Conservation (phyloP, 2,888 invertebrate species). For the Exocentrus adspersus region DNA sequence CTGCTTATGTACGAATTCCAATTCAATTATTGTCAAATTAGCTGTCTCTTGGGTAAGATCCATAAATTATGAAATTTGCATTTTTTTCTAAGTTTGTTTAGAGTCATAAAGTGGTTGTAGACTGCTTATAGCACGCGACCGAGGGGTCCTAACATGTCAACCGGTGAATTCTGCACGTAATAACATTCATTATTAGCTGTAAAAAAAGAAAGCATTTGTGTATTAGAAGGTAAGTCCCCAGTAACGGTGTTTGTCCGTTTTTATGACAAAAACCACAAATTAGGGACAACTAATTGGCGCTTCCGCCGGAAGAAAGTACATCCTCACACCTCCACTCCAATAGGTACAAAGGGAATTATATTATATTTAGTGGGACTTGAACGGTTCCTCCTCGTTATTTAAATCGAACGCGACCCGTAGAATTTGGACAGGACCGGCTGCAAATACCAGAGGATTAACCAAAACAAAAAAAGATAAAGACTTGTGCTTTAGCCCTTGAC, state of each 20-base stretch:
- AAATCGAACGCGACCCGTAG: constrained; percentile 55
- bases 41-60: no score
- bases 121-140: background rate
- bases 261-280: constrained; percentile 52
- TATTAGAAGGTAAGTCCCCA: constrained; percentile 50
- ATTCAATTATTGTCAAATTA: no score
- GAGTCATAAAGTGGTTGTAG: no score
- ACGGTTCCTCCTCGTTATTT: constrained; percentile 53
- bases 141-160: constrained; percentile 6
- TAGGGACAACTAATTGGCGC: constrained; percentile 54
- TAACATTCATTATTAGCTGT: constrained; percentile 8
- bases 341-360: constrained; percentile 54
- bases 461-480: no score
- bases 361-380: constrained; percentile 55
- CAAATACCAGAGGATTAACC: no score
- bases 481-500: no score
- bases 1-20: no score
- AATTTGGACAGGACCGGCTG: background rate
- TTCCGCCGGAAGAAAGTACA: constrained; percentile 44
- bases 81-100: no score
- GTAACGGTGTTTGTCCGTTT: constrained; percentile 34
- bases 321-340: constrained; percentile 53
- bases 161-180: background rate
- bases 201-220: constrained; percentile 16
- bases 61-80: no score